These are phyloP conservation scores for Pogonomyrmex barbatus DNA, from an alignment of 1,140 invertebrate genomes.

Conservation along the genomic window DNA sequence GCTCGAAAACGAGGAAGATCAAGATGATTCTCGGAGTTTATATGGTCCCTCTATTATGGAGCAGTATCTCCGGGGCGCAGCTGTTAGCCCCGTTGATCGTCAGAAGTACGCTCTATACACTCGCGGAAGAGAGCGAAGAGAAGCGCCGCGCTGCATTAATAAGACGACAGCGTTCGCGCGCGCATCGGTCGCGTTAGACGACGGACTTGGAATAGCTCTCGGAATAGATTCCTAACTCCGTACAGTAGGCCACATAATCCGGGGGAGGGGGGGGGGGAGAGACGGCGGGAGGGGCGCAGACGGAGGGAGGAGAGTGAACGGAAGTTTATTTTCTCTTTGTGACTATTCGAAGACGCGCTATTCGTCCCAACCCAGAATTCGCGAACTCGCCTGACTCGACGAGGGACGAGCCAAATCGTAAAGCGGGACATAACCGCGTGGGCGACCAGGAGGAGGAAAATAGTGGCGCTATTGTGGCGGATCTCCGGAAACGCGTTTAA, in stretches of 20 bases:
- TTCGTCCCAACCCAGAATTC: conserved; percentile 64
- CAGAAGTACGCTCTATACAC: conserved; percentile 60
- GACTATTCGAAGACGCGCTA: conserved; percentile 55
- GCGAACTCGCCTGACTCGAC: conserved; percentile 45
- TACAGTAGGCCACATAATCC: conserved; percentile 79
- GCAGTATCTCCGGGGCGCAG: conserved; percentile 66
- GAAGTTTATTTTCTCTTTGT: conserved; percentile 58
- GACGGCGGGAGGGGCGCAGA: background rate
- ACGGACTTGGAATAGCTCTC: conserved; percentile 81
- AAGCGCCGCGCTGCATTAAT: conserved; percentile 79
- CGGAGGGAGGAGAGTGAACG: conserved; percentile 14
- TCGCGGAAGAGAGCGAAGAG: conserved; percentile 67
- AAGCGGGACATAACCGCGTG: conserved; percentile 49
- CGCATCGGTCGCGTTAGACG: conserved; percentile 68
- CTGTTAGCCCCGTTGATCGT: conserved; percentile 78
- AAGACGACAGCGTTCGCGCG: conserved; percentile 74
- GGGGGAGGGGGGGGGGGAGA: conserved; percentile 10
- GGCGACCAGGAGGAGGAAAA: conserved; percentile 26
- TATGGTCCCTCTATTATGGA: conserved; percentile 38
- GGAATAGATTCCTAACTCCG: conserved; percentile 79
- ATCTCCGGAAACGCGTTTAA: conserved; percentile 15
- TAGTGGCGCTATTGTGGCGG: conserved; percentile 41
- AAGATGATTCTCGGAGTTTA: conserved; percentile 17
- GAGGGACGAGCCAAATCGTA: conserved; percentile 51
- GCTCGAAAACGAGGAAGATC: background rate